Conservation (phyloP, 1,140 invertebrate species). For the Drosophila elegans region DNA sequence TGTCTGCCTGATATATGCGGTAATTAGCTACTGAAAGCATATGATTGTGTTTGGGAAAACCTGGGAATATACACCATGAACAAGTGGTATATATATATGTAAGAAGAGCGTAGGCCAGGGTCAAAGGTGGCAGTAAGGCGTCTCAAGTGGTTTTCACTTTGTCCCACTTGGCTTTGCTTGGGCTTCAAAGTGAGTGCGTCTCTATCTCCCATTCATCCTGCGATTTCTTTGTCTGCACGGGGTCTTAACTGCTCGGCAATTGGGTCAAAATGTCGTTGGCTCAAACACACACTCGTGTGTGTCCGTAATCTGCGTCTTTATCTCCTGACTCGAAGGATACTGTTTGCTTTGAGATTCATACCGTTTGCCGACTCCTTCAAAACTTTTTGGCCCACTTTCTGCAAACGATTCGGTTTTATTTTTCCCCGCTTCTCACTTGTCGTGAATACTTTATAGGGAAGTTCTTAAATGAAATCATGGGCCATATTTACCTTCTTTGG, state of each 20-base stretch:
- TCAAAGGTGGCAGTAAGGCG: background rate
- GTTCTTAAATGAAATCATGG: background rate
- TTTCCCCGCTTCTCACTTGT: background rate
- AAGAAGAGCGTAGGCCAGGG: background rate
- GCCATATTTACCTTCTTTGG: background rate
- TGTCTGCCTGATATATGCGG: background rate
- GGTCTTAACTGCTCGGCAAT: conserved; percentile 8
- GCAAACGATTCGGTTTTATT: background rate
- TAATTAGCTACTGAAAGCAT: background rate
- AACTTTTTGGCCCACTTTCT: conserved; percentile 9
- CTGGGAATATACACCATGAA: too few relatives aligned
- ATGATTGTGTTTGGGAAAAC: too few relatives aligned
- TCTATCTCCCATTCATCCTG: background rate
- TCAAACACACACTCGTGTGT: background rate
- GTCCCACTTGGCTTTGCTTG: background rate
- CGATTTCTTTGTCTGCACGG: background rate
- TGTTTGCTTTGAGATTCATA: conserved; percentile 10
- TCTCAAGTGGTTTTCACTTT: conserved; percentile 11
- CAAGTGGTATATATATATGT: background rate
- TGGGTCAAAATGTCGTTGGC: conserved; percentile 13
- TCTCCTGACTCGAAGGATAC: conserved; percentile 4
- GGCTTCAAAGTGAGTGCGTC: background rate
- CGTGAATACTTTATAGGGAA: background rate
- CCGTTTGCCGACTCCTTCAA: conserved; percentile 8
- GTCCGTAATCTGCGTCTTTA: conserved; percentile 10